Base-by-base conservation (phyloP, 2,888 invertebrate genomes). In the Chesias legatella region DNA sequence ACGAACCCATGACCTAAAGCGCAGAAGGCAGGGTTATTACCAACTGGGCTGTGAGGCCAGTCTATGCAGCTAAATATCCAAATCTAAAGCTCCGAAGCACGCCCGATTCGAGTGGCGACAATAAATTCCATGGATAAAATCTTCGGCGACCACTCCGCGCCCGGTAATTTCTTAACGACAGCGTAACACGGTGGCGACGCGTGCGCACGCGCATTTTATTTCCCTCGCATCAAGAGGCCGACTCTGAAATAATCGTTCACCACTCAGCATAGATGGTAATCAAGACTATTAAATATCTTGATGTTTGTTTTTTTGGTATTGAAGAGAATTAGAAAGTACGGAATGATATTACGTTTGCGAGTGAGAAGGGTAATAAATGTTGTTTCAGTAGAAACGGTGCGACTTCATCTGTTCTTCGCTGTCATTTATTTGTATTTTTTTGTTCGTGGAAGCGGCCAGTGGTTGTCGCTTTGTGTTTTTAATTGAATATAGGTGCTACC, bases 91-190 rank as follows among this genome's bases (percentile, higher is more conserved):
- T 56, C 54, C 60, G 67, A 64, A 68, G 74, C 76, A 69, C 68
- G 72, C 74, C 71, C 73, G 68, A 64, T 60, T 53, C 60, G 72
- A 80, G 79, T 79, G 79, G 79, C 77, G 78, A 78, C 85, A 79
- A 84, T 86, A 88, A 88, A 86, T 86, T 86, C 84, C 82, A 79
- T 84, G 85, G 86, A 88, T 88, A 86, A 86, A 84, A 88, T 88
- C 86, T 79, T 79, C 80, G 80, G 77, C 77, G 77, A 75, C 74
- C 70, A 68, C 73, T 71, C 75, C 74, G 74, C 74, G 78, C 70
- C 60, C 79, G 79, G 82, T 88, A 86, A 85, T 86, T 84, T 81
- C 82, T 83, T 85, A 85, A 84, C 83, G 83, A 83, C 83, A 79
- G 86, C 86, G 86, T 86, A 86, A 86, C 85, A 69, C 84, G 77